Evolutionary conservation across 2,113 vertebrate genomes (phyloP).

Genomic region (Mormyrus iriodes): DNA sequence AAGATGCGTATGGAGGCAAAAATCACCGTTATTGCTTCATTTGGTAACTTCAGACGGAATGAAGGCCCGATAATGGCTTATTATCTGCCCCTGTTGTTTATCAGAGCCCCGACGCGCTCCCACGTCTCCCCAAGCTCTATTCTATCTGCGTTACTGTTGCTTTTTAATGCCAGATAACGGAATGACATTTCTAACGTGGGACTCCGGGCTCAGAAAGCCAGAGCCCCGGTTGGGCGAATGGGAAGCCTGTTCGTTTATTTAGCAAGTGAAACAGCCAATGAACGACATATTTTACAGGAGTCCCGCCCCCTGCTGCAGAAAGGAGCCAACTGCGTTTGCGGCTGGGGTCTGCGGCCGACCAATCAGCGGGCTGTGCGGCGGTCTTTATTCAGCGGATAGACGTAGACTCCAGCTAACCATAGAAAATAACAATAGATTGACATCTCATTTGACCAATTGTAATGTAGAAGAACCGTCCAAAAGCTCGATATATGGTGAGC

Average conservation of each 20-base stretch:
- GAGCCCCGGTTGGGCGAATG: conserved; percentile 35
- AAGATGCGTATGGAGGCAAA: neutral
- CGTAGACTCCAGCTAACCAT: conserved; percentile 28
- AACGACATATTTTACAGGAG: neutral
- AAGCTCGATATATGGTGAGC: neutral
- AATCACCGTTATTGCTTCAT: conserved; percentile 13
- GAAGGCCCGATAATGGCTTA: conserved; percentile 26
- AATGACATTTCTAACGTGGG: conserved; percentile 39
- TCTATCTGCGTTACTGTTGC: conserved; percentile 31
- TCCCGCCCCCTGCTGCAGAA: conserved; percentile 41
- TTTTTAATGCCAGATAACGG: conserved; percentile 38
- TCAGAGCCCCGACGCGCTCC: conserved; percentile 2
- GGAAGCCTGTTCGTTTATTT: conserved; percentile 1
- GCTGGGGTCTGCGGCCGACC: conserved; percentile 9
- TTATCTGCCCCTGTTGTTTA: conserved; percentile 3
- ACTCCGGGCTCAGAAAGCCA: conserved; percentile 18
- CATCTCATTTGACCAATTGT: neutral
- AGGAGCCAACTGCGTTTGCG: conserved; percentile 4
- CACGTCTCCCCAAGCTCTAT: conserved; percentile 30
- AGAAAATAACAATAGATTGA: neutral
- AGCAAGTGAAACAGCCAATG: conserved; percentile 29
- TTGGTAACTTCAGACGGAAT: conserved; percentile 11
- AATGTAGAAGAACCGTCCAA: neutral
- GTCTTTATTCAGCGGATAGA: conserved; percentile 7
- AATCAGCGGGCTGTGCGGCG: conserved; percentile 47